phyloP scores from a whole-genome alignment of 2,888 invertebrate species.

The Callyntrura guangdongensis region DNA sequence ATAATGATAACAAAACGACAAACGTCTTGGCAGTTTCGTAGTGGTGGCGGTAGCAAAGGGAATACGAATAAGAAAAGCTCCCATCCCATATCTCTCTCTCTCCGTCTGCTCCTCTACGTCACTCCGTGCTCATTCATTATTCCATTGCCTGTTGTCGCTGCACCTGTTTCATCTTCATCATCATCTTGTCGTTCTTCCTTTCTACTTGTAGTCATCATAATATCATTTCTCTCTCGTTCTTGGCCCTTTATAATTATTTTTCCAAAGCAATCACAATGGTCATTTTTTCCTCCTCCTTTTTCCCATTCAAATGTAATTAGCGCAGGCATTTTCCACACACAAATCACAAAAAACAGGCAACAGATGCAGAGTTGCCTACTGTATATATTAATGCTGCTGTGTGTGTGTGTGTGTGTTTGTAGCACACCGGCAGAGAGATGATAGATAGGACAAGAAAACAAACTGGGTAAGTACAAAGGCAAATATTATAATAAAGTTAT shows the following conservation, averaged over 20 bases:
- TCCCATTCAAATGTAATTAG: constrained; percentile 71
- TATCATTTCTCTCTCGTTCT: constrained; percentile 9
- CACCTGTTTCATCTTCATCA: constrained; percentile 41
- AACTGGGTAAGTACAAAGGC: neutral
- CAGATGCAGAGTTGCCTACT: too few species aligned
- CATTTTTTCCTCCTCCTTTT: constrained; percentile 71
- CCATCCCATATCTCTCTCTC: neutral
- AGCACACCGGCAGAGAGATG: neutral
- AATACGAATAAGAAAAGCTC: constrained; percentile 20
- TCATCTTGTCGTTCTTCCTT: constrained; percentile 45
- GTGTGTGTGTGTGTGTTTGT: too few species aligned
- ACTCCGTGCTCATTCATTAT: constrained; percentile 11
- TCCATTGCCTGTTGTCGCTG: constrained; percentile 36
- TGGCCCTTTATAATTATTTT: constrained; percentile 46
- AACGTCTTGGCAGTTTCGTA: neutral
- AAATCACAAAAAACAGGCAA: neutral
- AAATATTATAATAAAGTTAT: constrained; percentile 5
- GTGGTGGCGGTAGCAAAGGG: neutral
- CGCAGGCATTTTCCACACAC: constrained; percentile 34
- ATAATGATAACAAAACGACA: neutral
- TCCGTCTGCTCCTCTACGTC: neutral
- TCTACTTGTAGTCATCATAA: constrained; percentile 30
- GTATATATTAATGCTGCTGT: too few species aligned
- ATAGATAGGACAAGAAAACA: neutral
- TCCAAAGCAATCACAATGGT: constrained; percentile 35